These are phyloP conservation scores for Lagodon rhomboides DNA, from an alignment of 2,797 vertebrate genomes.

Conservation along the genomic window DNA sequence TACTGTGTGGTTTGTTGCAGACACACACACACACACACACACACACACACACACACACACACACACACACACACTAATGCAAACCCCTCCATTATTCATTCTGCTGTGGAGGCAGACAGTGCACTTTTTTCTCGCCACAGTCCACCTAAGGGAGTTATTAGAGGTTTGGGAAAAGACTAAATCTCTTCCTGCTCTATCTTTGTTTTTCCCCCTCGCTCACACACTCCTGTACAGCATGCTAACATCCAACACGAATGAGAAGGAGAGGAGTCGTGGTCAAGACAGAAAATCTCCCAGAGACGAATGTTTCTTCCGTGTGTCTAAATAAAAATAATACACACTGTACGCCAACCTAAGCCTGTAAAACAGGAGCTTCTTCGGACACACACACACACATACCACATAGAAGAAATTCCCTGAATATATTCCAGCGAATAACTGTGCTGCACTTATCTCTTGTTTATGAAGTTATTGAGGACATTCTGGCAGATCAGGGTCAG, in stretches of 20 bases:
- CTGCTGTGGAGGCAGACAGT: conserved; percentile 44
- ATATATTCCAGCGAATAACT: not conserved
- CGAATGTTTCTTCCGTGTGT: not conserved
- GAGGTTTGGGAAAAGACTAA: conserved; percentile 35
- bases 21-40: not conserved
- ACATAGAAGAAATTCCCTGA: not conserved
- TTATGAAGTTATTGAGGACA: not conserved
- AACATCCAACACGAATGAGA: conserved; percentile 13
- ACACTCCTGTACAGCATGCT: not conserved
- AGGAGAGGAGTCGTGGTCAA: not conserved
- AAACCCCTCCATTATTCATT: conserved; percentile 61
- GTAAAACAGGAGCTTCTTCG: not conserved
- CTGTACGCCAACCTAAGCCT: no score
- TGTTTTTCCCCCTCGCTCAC: conserved; percentile 4
- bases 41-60: conserved; percentile 12
- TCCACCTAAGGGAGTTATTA: conserved; percentile 62
- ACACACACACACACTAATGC: conserved; percentile 9
- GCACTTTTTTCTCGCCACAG: conserved; percentile 35
- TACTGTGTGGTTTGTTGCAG: conserved; percentile 27
- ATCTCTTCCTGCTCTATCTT: conserved; percentile 25
- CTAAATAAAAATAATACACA: not conserved
- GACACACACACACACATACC: not conserved
- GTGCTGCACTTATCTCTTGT: conserved; percentile 11
- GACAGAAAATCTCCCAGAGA: not conserved
- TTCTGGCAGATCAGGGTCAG: not conserved